Evolutionary conservation across 2,113 vertebrate genomes (phyloP), one percentile per base, ranked within the genome.

Genomic region (Pyrgilauda ruficollis): DNA sequence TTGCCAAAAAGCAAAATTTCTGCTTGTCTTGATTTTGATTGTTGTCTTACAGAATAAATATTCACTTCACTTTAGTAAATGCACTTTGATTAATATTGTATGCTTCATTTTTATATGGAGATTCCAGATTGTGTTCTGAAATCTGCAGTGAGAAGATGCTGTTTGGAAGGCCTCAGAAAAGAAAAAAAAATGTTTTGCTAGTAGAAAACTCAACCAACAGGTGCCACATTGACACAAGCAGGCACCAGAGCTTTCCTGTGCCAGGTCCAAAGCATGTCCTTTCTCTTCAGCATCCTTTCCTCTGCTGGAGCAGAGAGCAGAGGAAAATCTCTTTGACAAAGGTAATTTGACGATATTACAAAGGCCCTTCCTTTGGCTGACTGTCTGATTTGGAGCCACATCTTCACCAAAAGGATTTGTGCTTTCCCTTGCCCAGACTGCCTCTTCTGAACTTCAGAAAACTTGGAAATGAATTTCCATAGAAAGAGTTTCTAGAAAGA

Each of bases 81-180:
- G 31, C 33, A 14, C 23, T 93, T 94, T 92, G 75, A 93, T 95
- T 95, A 90, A 70, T 90, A 84, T 56, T 94, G 63, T 93, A 39
- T 56, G 22, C 10, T 58, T 18, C 26, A 30, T 84, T 68, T 93
- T 91, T 80, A 62, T 49, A 75, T 61, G 33, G 53, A 84, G 44
- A 75, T 92, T 76, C 84, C 70, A 72, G 59, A 55, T 59, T 68
- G 16, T 68, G 27, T 30, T 85, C 53, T 68, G 50, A 88, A 93
- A 92, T 67, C 31, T 84, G 31, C 69, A 50, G 37, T 53, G 78
- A 93, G 43, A 53, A 93, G 43, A 53, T 75, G 37, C 7, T 92
- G 11, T 35, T 83, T 66, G 49, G 47, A 93, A 77, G 10, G 31
- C 74, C 69, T 95, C 23, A 7, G 44, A 91, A 46, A 2, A 53